phyloP scores from a whole-genome alignment of 2,113 vertebrate genomes.

The Oreochromis tanganicae region DNA sequence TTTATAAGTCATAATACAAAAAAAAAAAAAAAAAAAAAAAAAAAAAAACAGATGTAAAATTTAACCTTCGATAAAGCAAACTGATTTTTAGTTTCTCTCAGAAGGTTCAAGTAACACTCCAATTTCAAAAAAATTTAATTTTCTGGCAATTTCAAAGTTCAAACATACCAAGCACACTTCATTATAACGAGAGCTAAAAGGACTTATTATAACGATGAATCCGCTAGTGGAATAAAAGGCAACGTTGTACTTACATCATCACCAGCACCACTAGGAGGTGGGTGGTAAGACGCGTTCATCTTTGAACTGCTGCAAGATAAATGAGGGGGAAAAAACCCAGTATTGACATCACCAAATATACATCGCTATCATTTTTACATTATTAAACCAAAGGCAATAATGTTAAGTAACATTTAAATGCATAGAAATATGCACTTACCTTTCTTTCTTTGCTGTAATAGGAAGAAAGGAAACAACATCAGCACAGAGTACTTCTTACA shows the following conservation, averaged over 20 bases:
- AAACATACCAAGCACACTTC: background rate
- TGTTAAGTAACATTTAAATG: background rate
- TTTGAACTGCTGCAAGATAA: slow-evolving; percentile 51
- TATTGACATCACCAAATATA: background rate
- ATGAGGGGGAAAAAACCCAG: background rate
- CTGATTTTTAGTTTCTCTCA: background rate
- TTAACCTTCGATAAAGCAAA: background rate
- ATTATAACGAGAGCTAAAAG: background rate
- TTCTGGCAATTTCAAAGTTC: background rate
- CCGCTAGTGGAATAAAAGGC: background rate
- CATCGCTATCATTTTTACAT: background rate
- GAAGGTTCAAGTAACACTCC: background rate
- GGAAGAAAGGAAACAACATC: background rate
- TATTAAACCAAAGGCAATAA: background rate
- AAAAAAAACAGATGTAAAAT: background rate
- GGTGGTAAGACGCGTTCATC: slow-evolving; percentile 54
- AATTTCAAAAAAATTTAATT: fast-evolving
- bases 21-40: background rate
- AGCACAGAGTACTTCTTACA: background rate
- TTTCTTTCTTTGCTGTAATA: slow-evolving; percentile 55
- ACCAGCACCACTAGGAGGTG: slow-evolving; percentile 27
- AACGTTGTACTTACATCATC: slow-evolving; percentile 59
- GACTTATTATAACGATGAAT: background rate
- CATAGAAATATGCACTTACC: slow-evolving; percentile 44
- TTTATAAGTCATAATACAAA: too few relatives aligned